Base-by-base conservation (phyloP, 2,113 vertebrate species). In the Pantherophis guttatus region DNA sequence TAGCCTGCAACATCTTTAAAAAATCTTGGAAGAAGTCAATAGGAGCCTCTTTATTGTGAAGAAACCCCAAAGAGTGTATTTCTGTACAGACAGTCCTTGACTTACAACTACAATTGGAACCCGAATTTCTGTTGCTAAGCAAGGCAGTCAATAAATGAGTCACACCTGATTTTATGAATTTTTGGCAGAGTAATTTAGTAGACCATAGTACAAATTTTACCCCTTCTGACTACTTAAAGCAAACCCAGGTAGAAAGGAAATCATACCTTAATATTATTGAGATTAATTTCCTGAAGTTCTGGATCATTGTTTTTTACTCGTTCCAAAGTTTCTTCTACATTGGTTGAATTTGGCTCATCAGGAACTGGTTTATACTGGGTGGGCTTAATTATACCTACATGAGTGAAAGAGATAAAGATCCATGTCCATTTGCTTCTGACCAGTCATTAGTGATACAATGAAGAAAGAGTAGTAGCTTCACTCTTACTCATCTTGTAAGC, bases 301-400 rank as follows among this genome's bases (percentile, higher is more conserved):
- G 99, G 98, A 95, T 99, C 99, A 2, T 99, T 99, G 96, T 92
- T 98, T 94, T 98, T 98, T 91, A 99, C 94, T 95, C 96, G 97
- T 96, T 98, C 96, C 95, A 99, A 97, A 0, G 99, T 99, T 94
- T 99, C 98, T 92, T 99, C 99, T 85, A 99, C 98, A 0, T 99
- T 98, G 0, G 99, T 99, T 53, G 98, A 98, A 93, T 99, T 99
- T 0, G 99, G 99, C 95, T 99, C 99, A 50, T 99, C 99, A 0
- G 99, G 99, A 95, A 99, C 98, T 17, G 98, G 98, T 95, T 99
- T 99, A 94, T 99, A 99, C 89, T 99, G 98, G 17, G 99, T 98
- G 87, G 98, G 99, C 96, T 99, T 99, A 97, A 99, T 99, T 94
- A 99, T 99, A 97, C 99, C 99, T 99, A 95, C 7, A 86, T 92